Evolutionary conservation across 2,888 invertebrate species (phyloP).

Genomic region (Odontocerum albicorne): DNA sequence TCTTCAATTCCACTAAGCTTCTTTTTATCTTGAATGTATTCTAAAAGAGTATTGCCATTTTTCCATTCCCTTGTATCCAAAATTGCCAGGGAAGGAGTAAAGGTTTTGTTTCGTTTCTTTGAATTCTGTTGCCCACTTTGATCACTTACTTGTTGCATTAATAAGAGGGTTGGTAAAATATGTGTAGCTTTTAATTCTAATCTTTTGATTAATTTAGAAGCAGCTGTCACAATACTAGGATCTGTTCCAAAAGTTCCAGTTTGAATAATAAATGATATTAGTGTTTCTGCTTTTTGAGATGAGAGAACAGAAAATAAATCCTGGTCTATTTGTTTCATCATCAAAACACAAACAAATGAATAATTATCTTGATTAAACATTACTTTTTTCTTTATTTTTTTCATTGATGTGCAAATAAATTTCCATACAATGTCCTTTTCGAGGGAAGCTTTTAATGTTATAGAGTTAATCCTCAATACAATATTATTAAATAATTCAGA

Average conservation of each 20-base stretch:
- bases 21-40: constrained; percentile 83
- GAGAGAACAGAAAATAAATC: constrained; percentile 57
- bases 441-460: constrained; percentile 50
- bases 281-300: constrained; percentile 47
- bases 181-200: constrained; percentile 65
- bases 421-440: constrained; percentile 56
- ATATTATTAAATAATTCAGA: constrained; percentile 59
- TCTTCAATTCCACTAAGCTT: constrained; percentile 68
- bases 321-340: constrained; percentile 61
- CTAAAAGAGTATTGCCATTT: constrained; percentile 76
- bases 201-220: constrained; percentile 66
- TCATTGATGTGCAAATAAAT: constrained; percentile 58
- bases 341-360: constrained; percentile 51
- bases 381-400: constrained; percentile 52
- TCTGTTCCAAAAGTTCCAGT: constrained; percentile 61
- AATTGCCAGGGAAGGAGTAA: constrained; percentile 61
- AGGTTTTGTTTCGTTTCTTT: constrained; percentile 48
- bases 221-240: constrained; percentile 61
- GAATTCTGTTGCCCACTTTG: constrained; percentile 46
- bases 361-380: constrained; percentile 45
- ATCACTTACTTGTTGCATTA: constrained; percentile 59
- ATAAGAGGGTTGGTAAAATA: constrained; percentile 59
- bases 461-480: constrained; percentile 57
- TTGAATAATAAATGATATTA: constrained; percentile 58
- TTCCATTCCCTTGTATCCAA: constrained; percentile 73